Base-by-base conservation (phyloP, 2,888 invertebrate genomes). In the Philereme vetulata region DNA sequence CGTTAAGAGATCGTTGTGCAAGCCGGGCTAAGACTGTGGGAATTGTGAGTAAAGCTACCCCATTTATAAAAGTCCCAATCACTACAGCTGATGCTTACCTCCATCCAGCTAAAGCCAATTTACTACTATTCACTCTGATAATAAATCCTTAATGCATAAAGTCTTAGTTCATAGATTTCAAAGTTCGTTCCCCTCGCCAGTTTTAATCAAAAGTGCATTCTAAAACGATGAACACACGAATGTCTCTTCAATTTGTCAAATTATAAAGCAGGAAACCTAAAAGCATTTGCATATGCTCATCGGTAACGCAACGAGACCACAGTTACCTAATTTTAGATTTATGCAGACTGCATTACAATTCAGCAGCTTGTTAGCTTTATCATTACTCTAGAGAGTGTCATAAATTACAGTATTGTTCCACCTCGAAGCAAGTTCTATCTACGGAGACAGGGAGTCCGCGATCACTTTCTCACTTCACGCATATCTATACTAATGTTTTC, bases 391-490 rank as follows among this genome's bases (percentile, higher is more conserved):
- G 80, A 69, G 79, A 77, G 71, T 62, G 58, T 72, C 74, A 78
- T 85, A 83, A 85, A 85, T 85, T 81, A 81, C 77, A 72, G 74
- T 76, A 84, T 82, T 84, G 84, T 82, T 81, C 78, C 68, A 60
- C 67, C 60, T 68, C 62, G 57, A 67, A 64, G 56, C 66, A 67
- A 61, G 62, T 68, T 54, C 50, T 56, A 56, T 40, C 49, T 59
- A 38, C 1, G 47, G 34, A 45, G 47, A 7, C n/a, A 21, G 47
- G 36, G 21, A 48, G 52, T 10, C 5, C 7, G 44, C 4, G 38
- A 6, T 38, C 4, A 9, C 47, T 21, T 42, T 51, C 7, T 21
- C 42, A 51, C 40, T 35, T 21, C 34, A 56, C 44, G 8, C 36
- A 10, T 9, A 43, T 21, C n/a, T n/a, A n/a, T n/a, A n/a, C n/a